A percentile compares a stretch with the other conserved stretches of the same genome.
Conservation (phyloP, 2,888 invertebrate species). For the Rosalia funebris region DNA sequence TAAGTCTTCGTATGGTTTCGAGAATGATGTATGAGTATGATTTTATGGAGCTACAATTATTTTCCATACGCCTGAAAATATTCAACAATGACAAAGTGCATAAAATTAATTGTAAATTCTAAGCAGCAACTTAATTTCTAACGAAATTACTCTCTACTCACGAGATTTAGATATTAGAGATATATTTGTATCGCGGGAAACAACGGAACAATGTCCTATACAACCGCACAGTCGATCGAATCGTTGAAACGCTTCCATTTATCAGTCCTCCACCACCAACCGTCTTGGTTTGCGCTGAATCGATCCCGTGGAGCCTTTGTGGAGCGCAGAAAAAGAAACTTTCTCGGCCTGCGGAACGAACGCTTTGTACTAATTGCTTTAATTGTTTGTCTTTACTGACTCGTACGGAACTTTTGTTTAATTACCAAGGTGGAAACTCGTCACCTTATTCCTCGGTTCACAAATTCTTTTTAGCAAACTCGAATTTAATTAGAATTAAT, state of each 20-base stretch:
- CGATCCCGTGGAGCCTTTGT: slow-evolving; percentile 34
- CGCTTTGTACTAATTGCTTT: slow-evolving; percentile 38
- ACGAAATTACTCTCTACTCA: too few species aligned
- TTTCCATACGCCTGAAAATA: too few species aligned
- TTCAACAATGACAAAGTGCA: too few species aligned
- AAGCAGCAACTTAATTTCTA: too few species aligned
- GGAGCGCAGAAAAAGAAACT: slow-evolving; percentile 34
- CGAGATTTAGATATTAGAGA: too few species aligned
- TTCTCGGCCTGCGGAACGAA: slow-evolving; percentile 28
- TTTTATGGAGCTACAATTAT: too few species aligned
- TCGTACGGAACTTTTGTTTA: slow-evolving; percentile 38
- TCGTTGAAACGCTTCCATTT: slow-evolving; percentile 40
- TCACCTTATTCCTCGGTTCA: slow-evolving; percentile 31
- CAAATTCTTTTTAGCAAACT: slow-evolving; percentile 13
- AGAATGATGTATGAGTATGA: too few species aligned
- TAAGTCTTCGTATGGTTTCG: too few species aligned
- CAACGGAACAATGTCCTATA: background rate
- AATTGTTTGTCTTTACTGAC: slow-evolving; percentile 38
- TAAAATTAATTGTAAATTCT: too few species aligned
- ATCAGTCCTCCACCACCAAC: slow-evolving; percentile 31
- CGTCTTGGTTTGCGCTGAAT: slow-evolving; percentile 34
- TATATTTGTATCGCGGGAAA: too few species aligned
- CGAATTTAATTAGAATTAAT: slow-evolving; percentile 32
- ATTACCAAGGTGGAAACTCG: slow-evolving; percentile 40
- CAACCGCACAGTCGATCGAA: slow-evolving; percentile 28